Percentiles rank a stretch among this genome's conserved stretches.
Conservation (phyloP, 2,888 invertebrate genomes). For the Mesochorus sp. region DNA sequence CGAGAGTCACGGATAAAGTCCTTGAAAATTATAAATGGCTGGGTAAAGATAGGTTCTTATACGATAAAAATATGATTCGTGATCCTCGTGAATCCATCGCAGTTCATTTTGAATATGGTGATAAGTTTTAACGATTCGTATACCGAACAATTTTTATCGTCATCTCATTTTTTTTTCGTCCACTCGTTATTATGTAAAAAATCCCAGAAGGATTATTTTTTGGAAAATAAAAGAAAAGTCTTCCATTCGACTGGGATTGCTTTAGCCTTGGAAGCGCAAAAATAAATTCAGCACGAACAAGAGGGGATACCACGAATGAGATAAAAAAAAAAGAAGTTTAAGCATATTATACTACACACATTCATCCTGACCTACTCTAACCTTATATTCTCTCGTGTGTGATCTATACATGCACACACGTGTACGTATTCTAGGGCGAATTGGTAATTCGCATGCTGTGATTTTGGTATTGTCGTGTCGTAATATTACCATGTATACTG, state of each 20-base stretch:
- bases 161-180: too few species aligned
- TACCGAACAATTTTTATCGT: background rate
- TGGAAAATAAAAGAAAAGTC: constrained; percentile 18
- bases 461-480: too few species aligned
- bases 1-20: too few species aligned
- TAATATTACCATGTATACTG: too few species aligned
- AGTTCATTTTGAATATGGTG: background rate
- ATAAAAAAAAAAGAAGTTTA: constrained; percentile 30
- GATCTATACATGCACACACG: background rate
- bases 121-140: background rate
- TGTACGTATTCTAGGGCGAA: background rate
- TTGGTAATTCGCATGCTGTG: constrained; percentile 49
- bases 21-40: constrained; percentile 15
- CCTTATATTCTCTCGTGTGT: constrained; percentile 14
- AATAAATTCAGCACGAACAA: constrained; percentile 8
- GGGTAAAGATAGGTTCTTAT: background rate
- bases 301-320: background rate
- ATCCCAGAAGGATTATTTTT: background rate
- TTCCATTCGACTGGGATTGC: too few species aligned
- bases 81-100: background rate
- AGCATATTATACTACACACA: constrained; percentile 20
- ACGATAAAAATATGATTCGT: background rate
- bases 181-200: too few species aligned
- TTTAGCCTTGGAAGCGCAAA: too few species aligned
- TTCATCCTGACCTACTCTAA: constrained; percentile 57